Evolutionary conservation across 1,140 invertebrate species (phyloP).

Genomic region (Diuraphis noxia): DNA sequence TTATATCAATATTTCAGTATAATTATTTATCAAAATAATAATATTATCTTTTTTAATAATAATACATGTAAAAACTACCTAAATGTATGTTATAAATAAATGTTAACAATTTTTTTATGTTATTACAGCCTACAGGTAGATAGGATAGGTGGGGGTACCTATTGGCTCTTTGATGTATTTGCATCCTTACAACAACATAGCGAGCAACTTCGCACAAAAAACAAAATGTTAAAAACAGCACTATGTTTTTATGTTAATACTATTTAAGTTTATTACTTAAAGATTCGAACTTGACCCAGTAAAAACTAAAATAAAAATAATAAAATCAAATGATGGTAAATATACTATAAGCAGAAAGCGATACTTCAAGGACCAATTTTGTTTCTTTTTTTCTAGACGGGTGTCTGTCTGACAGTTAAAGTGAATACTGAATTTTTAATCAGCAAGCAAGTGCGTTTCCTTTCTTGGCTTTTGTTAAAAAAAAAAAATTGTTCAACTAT

Average conservation of each 20-base stretch:
- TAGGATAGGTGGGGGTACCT: too few species aligned
- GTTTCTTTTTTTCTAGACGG: not conserved
- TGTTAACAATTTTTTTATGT: not conserved
- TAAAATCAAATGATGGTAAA: not conserved
- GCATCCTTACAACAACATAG: not conserved
- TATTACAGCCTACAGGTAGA: too few species aligned
- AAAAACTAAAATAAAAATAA: not conserved
- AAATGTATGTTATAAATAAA: not conserved
- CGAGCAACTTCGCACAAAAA: not conserved
- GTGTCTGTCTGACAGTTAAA: not conserved
- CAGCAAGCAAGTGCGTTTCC: not conserved
- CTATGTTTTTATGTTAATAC: not conserved
- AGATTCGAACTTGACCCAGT: not conserved
- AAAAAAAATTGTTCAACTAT: not conserved
- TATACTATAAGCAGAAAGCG: not conserved
- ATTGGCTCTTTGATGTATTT: not conserved
- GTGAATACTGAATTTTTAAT: not conserved
- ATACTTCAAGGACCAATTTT: not conserved
- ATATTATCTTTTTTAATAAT: not conserved
- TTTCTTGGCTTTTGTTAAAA: not conserved
- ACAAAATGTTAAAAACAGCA: not conserved
- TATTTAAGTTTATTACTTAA: not conserved
- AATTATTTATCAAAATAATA: not conserved
- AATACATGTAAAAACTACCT: not conserved
- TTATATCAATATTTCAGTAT: too few species aligned